A percentile compares a stretch with the other conserved stretches of the same genome.
Evolutionary conservation across 2,797 vertebrate genomes (phyloP).

Genomic region (Trematomus bernacchii): DNA sequence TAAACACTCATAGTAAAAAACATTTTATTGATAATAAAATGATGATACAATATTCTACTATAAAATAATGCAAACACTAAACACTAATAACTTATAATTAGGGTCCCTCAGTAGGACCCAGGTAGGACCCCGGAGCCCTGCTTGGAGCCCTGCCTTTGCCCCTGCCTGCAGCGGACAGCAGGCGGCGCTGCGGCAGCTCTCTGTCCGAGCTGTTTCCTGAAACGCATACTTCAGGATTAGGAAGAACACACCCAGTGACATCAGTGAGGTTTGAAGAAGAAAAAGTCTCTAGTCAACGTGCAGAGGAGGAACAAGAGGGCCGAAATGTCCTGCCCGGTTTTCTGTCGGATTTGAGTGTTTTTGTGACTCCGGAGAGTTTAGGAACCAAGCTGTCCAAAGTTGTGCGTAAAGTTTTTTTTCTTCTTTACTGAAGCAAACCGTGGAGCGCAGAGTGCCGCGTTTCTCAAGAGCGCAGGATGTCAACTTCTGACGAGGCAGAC

Average conservation of each 20-base stretch:
- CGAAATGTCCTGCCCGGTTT: slow-evolving; percentile 65
- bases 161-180: slow-evolving; percentile 39
- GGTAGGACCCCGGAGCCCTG: slow-evolving; percentile 4
- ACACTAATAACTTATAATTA: too few species aligned
- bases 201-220: slow-evolving; percentile 79
- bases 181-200: slow-evolving; percentile 70
- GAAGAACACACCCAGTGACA: slow-evolving; percentile 88
- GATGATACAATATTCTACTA: too few species aligned
- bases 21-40: too few species aligned
- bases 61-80: too few species aligned
- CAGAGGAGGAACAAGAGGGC: slow-evolving; percentile 72
- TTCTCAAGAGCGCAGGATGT: slow-evolving; percentile 81
- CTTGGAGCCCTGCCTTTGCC: neutral
- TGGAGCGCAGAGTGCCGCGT: slow-evolving; percentile 55
- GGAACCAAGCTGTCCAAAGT: slow-evolving; percentile 10
- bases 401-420: slow-evolving; percentile 27
- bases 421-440: slow-evolving; percentile 12
- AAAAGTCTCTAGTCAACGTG: slow-evolving; percentile 64
- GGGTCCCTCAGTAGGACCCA: neutral
- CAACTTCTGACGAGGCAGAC: slow-evolving; percentile 87
- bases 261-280: slow-evolving; percentile 79
- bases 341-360: slow-evolving; percentile 2
- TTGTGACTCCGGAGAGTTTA: slow-evolving; percentile 21
- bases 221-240: slow-evolving; percentile 85
- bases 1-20: too few species aligned